Evolutionary conservation across 2,113 vertebrate genomes (phyloP), one percentile per base, ranked within the genome.

Genomic region (Sinocyclocheilus rhinocerous): DNA sequence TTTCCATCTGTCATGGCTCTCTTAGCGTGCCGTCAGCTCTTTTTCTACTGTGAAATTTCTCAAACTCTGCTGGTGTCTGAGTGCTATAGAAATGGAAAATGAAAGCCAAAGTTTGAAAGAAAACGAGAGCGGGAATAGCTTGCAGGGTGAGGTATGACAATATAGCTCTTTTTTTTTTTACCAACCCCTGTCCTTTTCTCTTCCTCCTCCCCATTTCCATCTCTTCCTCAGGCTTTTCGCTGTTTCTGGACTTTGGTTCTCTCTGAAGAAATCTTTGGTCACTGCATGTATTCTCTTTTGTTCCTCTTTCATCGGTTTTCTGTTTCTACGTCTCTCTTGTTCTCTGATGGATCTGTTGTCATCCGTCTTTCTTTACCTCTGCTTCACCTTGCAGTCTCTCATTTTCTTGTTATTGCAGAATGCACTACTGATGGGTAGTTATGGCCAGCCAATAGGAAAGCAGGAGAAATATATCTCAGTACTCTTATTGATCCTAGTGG

Each of bases 11-110:
- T 76, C 83, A 85, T 76, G 45, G 69, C 18, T 85, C 63, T 70
- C 81, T 75, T 72, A 81, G 79, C 83, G 69, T 80, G 73, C 76
- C 55, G 52, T 72, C 84, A 63, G 59, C 72, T 63, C 33, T 84
- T 82, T 80, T 57, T 26, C 45, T 26, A 75, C 42, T 48, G 72
- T 87, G 88, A 89, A 84, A 87, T 89, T 81, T 84, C 45, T 76
- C 22, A 8, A 70, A 42, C 33, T 50, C 82, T n/a, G 85, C 77
- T 70, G 77, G 85, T 78, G 63, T 83, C 77, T 33, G 6, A 76
- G 59, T 24, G 33, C 26, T 72, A 50, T 79, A 84, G 85, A 86
- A 73, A 87, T 72, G 36, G 77, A 89, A 89, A 89, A 89, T 76
- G 48, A 88, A 88, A 88, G 57, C 2, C n/a, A 9, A 76, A 82